Evolutionary conservation across 92 coral and sea anemone genomes (phyloP).

Genomic region (Porites lobata): DNA sequence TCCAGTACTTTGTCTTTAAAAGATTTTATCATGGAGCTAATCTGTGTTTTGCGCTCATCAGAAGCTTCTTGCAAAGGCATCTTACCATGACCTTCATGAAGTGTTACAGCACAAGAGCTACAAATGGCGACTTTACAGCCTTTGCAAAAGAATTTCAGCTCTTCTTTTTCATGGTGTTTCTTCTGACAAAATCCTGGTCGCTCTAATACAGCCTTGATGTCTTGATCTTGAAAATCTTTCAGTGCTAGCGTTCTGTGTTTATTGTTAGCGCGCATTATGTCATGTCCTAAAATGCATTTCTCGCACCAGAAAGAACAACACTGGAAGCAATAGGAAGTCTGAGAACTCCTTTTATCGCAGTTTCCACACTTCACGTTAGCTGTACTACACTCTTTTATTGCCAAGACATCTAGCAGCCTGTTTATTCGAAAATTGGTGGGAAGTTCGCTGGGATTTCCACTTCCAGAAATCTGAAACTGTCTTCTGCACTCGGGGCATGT

Average conservation of each 20-base stretch:
- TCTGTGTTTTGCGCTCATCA: neutral
- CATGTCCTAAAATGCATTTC: neutral
- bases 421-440: neutral
- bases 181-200: neutral
- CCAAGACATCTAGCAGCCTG: neutral
- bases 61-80: neutral
- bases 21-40: neutral
- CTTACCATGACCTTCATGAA: neutral
- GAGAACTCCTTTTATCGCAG: neutral
- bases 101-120: neutral
- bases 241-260: too few species aligned
- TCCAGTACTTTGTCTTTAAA: neutral
- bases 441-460: neutral
- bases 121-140: neutral
- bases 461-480: neutral
- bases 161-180: neutral
- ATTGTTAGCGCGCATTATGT: neutral
- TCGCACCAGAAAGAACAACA: neutral
- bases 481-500: neutral
- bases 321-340: neutral
- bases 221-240: neutral
- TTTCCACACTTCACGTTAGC: neutral
- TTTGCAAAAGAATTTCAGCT: neutral
- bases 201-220: neutral
- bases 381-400: neutral